phyloP scores from a whole-genome alignment of 2,888 invertebrate species.

The Unio delphinus region DNA sequence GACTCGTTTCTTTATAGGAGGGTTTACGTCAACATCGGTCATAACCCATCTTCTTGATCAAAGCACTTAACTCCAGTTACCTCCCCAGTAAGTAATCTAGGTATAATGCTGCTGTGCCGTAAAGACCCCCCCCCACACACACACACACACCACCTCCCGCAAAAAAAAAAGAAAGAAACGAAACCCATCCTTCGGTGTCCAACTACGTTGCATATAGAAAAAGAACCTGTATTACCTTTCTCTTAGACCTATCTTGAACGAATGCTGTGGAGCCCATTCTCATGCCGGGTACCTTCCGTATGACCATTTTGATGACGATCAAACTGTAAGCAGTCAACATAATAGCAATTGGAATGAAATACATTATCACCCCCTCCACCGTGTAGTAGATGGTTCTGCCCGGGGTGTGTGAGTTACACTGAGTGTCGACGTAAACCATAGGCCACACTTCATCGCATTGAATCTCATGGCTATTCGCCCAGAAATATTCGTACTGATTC shows the following conservation, averaged over 20 bases:
- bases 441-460: constrained; percentile 62
- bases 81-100: too few relatives aligned
- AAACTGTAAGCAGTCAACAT: constrained; percentile 57
- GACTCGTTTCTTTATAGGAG: too few relatives aligned
- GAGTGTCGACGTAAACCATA: constrained; percentile 33
- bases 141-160: too few relatives aligned
- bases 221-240: constrained; percentile 40
- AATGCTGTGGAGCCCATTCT: constrained; percentile 18
- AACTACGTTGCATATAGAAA: not conserved
- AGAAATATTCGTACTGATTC: constrained; percentile 33
- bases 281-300: constrained; percentile 45
- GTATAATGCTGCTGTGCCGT: too few relatives aligned
- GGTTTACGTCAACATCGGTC: too few relatives aligned
- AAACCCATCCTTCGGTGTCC: not conserved
- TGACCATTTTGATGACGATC: constrained; percentile 46
- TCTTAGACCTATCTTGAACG: constrained; percentile 46
- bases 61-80: too few relatives aligned
- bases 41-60: too few relatives aligned
- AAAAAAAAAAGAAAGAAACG: too few relatives aligned
- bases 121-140: too few relatives aligned
- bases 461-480: constrained; percentile 51
- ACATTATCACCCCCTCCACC: constrained; percentile 56
- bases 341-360: constrained; percentile 57
- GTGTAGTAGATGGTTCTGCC: constrained; percentile 49
- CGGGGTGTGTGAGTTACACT: constrained; percentile 27